Percentiles rank a stretch among this genome's conserved stretches.
Conservation (phyloP, 2,888 invertebrate genomes). For the Conomelus anceps region DNA sequence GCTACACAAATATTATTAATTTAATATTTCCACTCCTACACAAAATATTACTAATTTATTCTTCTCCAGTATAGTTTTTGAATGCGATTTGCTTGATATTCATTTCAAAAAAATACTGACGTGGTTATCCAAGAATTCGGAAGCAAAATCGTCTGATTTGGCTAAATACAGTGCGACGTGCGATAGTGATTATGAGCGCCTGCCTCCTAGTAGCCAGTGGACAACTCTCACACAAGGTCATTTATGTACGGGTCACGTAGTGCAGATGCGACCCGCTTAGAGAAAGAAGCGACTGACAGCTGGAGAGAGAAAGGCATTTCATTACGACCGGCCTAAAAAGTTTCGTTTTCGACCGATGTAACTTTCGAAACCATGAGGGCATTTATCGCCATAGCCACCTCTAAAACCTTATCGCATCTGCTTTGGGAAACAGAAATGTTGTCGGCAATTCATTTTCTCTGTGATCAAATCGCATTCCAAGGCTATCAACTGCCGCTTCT, state of each 20-base stretch:
- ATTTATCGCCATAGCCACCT: not conserved
- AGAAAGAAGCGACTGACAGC: not conserved
- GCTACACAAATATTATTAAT: too few relatives aligned
- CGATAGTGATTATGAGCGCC: too few relatives aligned
- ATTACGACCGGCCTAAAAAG: not conserved
- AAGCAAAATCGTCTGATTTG: not conserved
- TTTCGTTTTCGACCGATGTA: not conserved
- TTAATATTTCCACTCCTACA: not conserved
- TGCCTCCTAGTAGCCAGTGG: not conserved
- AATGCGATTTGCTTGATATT: not conserved
- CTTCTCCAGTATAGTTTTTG: too few relatives aligned
- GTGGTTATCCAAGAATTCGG: not conserved
- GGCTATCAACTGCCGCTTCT: not conserved
- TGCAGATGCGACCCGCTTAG: not conserved
- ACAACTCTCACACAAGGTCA: not conserved
- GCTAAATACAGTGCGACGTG: not conserved
- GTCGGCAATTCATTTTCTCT: not conserved
- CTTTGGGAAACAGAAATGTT: not conserved
- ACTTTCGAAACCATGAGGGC: not conserved
- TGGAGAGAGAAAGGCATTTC: not conserved
- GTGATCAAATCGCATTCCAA: not conserved
- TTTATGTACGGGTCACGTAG: not conserved
- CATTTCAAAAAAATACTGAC: not conserved
- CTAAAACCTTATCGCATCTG: not conserved
- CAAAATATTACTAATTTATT: not conserved